A percentile compares a stretch with the other conserved stretches of the same genome.
Evolutionary conservation across 2,888 invertebrate species (phyloP).

Genomic region (Agrochola circellaris): DNA sequence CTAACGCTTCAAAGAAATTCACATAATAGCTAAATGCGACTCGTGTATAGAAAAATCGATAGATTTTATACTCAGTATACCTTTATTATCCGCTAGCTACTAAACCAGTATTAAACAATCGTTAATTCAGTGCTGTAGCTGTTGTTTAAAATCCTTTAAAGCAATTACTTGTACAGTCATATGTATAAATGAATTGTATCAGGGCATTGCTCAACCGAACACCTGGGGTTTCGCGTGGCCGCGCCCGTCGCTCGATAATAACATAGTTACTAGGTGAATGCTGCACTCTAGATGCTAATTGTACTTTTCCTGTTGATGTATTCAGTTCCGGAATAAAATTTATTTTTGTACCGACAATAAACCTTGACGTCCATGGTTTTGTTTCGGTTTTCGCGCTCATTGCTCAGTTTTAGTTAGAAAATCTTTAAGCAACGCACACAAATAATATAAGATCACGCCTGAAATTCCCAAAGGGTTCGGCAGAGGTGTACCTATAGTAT

Average conservation of each 20-base stretch:
- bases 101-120: constrained; percentile 33
- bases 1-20: constrained; percentile 41
- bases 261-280: constrained; percentile 58
- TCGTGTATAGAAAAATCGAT: constrained; percentile 27
- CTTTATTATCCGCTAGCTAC: constrained; percentile 8
- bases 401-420: not conserved
- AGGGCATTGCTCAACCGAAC: constrained; percentile 57
- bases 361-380: constrained; percentile 29
- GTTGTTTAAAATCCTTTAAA: constrained; percentile 56
- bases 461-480: too few species aligned
- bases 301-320: constrained; percentile 69
- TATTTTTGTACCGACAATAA: constrained; percentile 39
- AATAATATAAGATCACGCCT: not conserved
- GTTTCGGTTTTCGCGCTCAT: constrained; percentile 31
- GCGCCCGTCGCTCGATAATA: constrained; percentile 20
- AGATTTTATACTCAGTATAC: constrained; percentile 17
- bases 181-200: constrained; percentile 57
- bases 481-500: not conserved
- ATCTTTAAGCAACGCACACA: not conserved
- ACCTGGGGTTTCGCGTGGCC: constrained; percentile 64
- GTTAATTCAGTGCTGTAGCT: constrained; percentile 34
- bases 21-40: constrained; percentile 19
- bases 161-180: constrained; percentile 52
- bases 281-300: constrained; percentile 69
- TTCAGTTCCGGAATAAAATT: constrained; percentile 46